Evolutionary conservation across 2,888 invertebrate genomes (phyloP), one percentile per base, ranked within the genome.

Genomic region (Plusia festucae): DNA sequence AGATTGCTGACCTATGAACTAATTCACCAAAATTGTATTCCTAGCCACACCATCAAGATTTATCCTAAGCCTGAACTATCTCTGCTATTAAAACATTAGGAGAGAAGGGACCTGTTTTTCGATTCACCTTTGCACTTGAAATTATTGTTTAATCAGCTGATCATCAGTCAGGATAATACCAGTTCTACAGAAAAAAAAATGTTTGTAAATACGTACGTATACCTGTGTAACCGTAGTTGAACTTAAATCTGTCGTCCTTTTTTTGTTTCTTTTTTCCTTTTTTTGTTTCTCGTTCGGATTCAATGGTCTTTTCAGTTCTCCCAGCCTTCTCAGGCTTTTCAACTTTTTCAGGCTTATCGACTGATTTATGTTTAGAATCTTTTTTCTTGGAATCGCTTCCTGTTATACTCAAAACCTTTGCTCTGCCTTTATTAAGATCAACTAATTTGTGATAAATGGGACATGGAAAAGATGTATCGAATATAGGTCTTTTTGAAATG

Each of bases 191-290:
- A 54, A 73, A 80, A 79, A 73, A 78, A 78, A 71, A 75, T 59
- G 64, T 58, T 16, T 51, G 20, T 58, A 13, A 86, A 87, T 93
- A 94, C 94, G 81, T 94, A 93, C 93, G 92, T 89, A 93, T 94
- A 92, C 94, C 94, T 92, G 90, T 87, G 83, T 92, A 94, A 69
- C 93, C 95, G 73, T 93, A 93, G 65, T 94, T 93, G 76, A 93
- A 94, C 86, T 93, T 91, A 78, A 94, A 93, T 84, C 89, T 89
- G 46, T 90, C 88, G 60, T 93, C 89, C 60, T 82, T 88, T 76
- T 79, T 89, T 79, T 87, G 88, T 85, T 87, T 90, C 52, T 83
- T 73, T 74, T 90, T 90, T 87, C 88, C 91, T 72, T 62, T 22
- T 44, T 61, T 24, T 49, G 55, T 30, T 40, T 88, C 88, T 85